Conservation (phyloP, 2,113 vertebrate genomes). For the Gobiocypris rarus region DNA sequence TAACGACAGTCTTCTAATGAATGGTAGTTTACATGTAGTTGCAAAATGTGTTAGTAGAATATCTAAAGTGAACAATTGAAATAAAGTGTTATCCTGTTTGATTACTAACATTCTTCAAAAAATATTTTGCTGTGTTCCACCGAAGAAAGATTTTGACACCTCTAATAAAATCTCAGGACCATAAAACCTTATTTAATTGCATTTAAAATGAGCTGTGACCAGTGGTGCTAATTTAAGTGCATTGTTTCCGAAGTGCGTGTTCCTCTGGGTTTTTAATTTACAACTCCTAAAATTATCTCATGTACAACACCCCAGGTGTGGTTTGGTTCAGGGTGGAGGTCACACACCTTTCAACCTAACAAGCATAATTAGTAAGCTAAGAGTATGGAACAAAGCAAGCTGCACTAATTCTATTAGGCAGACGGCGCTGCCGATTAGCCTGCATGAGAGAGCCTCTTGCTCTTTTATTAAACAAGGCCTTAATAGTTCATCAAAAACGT, state of each 20-base stretch:
- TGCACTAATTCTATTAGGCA: constrained; percentile 47
- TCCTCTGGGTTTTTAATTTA: neutral
- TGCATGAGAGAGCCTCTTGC: constrained; percentile 13
- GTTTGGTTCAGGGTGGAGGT: constrained; percentile 8
- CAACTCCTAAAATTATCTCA: constrained; percentile 18
- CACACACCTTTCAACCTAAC: constrained; percentile 22
- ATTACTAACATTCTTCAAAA: too few species aligned
- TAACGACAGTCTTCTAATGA: too few species aligned
- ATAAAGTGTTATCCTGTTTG: too few species aligned
- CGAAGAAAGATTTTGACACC: neutral
- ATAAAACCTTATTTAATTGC: neutral
- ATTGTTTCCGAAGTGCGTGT: neutral
- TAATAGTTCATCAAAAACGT: neutral
- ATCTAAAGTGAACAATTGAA: too few species aligned
- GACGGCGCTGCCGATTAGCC: constrained; percentile 32
- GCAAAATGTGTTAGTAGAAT: too few species aligned
- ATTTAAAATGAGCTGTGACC: neutral
- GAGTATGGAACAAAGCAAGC: constrained; percentile 38
- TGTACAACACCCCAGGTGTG: constrained; percentile 32
- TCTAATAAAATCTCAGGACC: neutral
- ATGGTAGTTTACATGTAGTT: too few species aligned
- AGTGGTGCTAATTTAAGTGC: neutral
- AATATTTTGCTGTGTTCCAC: too few species aligned
- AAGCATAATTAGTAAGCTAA: constrained; percentile 40
- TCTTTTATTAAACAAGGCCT: constrained; percentile 18